phyloP scores from a whole-genome alignment of 2,888 invertebrate species.

The Celastrina argiolus region DNA sequence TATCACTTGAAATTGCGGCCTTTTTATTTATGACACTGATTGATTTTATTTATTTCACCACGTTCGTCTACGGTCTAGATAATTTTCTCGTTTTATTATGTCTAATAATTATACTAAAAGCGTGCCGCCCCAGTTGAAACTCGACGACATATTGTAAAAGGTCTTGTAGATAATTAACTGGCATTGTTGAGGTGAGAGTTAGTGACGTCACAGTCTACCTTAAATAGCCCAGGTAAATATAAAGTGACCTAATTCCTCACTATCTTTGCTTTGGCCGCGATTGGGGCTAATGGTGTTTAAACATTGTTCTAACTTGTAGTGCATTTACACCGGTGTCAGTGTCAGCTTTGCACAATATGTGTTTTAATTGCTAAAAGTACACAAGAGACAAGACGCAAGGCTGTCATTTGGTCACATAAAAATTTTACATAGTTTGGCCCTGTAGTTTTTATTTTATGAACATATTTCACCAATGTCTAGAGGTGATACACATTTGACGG shows the following conservation, averaged over 20 bases:
- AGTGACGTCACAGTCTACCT: constrained; percentile 22
- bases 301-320: background rate
- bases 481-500: no score
- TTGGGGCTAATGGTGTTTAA: background rate
- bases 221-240: constrained; percentile 17
- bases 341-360: no score
- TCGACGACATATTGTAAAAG: background rate
- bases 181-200: background rate
- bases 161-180: background rate
- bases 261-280: constrained; percentile 1
- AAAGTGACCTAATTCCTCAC: constrained; percentile 22
- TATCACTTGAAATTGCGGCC: no score
- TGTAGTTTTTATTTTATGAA: no score
- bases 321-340: background rate
- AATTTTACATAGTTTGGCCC: no score
- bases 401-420: no score
- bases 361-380: no score
- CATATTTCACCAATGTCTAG: no score
- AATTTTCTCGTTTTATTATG: background rate
- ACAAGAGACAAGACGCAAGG: no score
- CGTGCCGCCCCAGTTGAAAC: background rate
- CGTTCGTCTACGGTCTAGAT: no score
- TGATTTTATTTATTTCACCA: no score
- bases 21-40: no score
- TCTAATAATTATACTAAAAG: background rate